These are phyloP conservation scores for Scaptomyza cyrtandrae DNA, from an alignment of 2,888 invertebrate genomes.

Conservation along the genomic window DNA sequence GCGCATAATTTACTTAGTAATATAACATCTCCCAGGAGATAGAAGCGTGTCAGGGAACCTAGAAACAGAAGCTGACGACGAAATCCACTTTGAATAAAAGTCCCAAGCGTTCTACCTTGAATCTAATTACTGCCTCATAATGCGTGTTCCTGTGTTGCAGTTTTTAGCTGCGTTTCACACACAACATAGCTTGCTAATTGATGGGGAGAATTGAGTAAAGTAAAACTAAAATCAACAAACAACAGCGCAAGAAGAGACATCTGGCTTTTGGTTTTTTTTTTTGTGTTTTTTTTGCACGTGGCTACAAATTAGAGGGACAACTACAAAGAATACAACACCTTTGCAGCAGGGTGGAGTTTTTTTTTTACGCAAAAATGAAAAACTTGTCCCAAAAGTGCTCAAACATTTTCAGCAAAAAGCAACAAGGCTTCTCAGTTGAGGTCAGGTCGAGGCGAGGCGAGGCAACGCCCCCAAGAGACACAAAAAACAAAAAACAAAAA, in stretches of 20 bases:
- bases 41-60: background rate
- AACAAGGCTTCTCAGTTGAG: constrained; percentile 37
- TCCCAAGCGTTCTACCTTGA: constrained; percentile 8
- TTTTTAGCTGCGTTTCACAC: constrained; percentile 16
- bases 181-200: constrained; percentile 13
- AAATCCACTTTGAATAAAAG: constrained; percentile 42
- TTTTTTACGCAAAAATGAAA: background rate
- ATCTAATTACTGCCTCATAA: constrained; percentile 48
- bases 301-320: constrained; percentile 52
- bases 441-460: constrained; percentile 38
- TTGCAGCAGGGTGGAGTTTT: constrained; percentile 4
- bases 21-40: constrained; percentile 4
- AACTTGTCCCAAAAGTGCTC: constrained; percentile 53
- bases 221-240: background rate
- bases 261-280: background rate
- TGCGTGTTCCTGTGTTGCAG: constrained; percentile 19
- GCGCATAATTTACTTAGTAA: constrained; percentile 9
- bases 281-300: background rate
- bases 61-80: constrained; percentile 25
- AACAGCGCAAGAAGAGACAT: constrained; percentile 8
- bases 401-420: constrained; percentile 32
- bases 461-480: constrained; percentile 55
- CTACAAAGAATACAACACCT: constrained; percentile 18
- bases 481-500: too few species aligned
- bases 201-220: background rate